Evolutionary conservation across 2,888 invertebrate genomes (phyloP).

Genomic region (Punctoribates punctum): DNA sequence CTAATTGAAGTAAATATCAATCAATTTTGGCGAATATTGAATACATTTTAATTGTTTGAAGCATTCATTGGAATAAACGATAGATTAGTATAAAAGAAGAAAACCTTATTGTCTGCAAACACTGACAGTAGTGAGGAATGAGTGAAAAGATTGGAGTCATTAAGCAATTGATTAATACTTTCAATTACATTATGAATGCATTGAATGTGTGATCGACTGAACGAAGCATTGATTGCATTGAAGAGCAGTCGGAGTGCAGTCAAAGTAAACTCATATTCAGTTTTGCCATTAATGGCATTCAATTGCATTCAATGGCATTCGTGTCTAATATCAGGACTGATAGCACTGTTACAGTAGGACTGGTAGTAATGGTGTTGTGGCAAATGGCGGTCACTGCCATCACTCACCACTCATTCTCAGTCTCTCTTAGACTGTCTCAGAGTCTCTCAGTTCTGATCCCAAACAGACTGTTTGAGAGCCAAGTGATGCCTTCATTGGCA

Average conservation of each 20-base stretch:
- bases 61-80: too few species aligned
- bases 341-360: background rate
- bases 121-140: background rate
- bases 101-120: background rate
- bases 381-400: slow-evolving; percentile 34
- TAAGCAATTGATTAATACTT: background rate
- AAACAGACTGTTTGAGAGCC: slow-evolving; percentile 6
- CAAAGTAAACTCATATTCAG: slow-evolving; percentile 18
- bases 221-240: slow-evolving; percentile 3
- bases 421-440: background rate
- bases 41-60: background rate
- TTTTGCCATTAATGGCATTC: background rate
- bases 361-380: slow-evolving; percentile 4
- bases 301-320: too few species aligned
- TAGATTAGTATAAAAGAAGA: too few species aligned
- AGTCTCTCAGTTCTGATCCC: background rate
- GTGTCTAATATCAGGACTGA: too few species aligned
- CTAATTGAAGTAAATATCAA: slow-evolving; percentile 16
- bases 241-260: background rate
- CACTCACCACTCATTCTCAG: background rate
- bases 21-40: background rate
- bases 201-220: background rate
- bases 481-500: background rate
- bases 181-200: background rate
- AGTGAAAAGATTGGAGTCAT: background rate